phyloP scores from a whole-genome alignment of 2,888 invertebrate genomes.

The Lamproptera curius region DNA sequence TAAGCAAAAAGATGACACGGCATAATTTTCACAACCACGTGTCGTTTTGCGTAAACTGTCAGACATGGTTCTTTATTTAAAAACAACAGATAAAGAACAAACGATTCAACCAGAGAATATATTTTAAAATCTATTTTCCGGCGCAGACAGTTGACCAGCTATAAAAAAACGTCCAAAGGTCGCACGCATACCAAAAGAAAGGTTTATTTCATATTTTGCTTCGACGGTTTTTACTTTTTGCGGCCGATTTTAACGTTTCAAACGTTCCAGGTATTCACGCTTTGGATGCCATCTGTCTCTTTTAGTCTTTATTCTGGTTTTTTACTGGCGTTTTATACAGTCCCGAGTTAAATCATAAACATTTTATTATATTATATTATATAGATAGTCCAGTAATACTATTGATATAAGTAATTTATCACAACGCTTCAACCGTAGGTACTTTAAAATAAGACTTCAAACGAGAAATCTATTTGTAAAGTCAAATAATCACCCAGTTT shows the following conservation, averaged over 20 bases:
- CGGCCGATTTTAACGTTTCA: conserved; percentile 6
- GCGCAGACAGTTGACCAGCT: background rate
- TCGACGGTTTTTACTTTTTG: conserved; percentile 7
- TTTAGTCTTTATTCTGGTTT: background rate
- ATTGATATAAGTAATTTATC: background rate
- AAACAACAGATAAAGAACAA: too few species aligned
- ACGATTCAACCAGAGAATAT: background rate
- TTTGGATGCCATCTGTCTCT: background rate
- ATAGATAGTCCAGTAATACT: background rate
- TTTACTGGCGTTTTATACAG: background rate
- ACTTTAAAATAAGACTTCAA: too few species aligned
- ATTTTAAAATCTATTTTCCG: background rate
- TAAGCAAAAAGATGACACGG: too few species aligned
- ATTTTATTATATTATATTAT: background rate
- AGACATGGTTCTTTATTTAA: too few species aligned
- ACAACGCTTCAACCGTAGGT: too few species aligned
- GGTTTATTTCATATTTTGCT: conserved; percentile 12
- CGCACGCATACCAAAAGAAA: conserved; percentile 10
- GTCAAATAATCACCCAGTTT: too few species aligned
- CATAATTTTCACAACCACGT: too few species aligned
- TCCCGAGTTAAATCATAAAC: background rate
- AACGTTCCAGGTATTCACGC: conserved; percentile 1
- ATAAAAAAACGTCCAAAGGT: conserved; percentile 5
- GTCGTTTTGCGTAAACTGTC: too few species aligned
- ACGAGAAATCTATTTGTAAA: too few species aligned